A percentile compares a stretch with the other conserved stretches of the same genome.
Conservation (phyloP, 2,113 vertebrate species). For the Antennarius striatus region DNA sequence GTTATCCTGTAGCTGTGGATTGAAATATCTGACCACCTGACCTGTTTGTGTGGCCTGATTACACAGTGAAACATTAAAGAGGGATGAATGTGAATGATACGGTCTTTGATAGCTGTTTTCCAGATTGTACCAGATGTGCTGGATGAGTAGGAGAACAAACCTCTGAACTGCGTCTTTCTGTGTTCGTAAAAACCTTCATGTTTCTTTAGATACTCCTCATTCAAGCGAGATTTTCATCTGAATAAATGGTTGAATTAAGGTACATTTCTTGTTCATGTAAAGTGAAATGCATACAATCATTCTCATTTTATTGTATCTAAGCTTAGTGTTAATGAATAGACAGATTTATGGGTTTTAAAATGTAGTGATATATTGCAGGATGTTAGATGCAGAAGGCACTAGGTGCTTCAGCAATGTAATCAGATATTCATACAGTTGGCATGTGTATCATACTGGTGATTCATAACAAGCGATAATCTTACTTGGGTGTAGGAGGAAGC, state of each 20-base stretch:
- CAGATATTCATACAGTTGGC: conserved; percentile 5
- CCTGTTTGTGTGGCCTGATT: conserved; percentile 14
- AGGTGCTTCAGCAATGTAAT: not conserved
- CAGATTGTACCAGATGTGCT: not conserved
- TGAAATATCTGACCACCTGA: conserved; percentile 33
- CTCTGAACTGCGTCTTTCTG: not conserved
- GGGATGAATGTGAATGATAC: too few species aligned
- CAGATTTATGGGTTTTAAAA: too few species aligned
- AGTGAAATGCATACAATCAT: too few species aligned
- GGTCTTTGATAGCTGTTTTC: not conserved
- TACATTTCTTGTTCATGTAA: too few species aligned
- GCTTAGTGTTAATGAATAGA: too few species aligned
- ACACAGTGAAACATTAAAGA: not conserved
- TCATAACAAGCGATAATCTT: conserved; percentile 31
- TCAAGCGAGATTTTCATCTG: too few species aligned
- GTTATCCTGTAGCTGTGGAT: conserved; percentile 23
- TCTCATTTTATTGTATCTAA: too few species aligned
- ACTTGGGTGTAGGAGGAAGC: conserved; percentile 2
- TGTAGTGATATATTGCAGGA: not conserved
- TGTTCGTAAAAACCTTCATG: not conserved
- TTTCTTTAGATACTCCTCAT: too few species aligned
- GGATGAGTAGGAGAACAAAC: not conserved
- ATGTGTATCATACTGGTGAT: conserved; percentile 11
- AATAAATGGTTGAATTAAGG: too few species aligned
- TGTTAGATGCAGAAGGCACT: not conserved